Evolutionary conservation across 2,888 invertebrate species (phyloP).

Genomic region (Cerceris ruficornis): DNA sequence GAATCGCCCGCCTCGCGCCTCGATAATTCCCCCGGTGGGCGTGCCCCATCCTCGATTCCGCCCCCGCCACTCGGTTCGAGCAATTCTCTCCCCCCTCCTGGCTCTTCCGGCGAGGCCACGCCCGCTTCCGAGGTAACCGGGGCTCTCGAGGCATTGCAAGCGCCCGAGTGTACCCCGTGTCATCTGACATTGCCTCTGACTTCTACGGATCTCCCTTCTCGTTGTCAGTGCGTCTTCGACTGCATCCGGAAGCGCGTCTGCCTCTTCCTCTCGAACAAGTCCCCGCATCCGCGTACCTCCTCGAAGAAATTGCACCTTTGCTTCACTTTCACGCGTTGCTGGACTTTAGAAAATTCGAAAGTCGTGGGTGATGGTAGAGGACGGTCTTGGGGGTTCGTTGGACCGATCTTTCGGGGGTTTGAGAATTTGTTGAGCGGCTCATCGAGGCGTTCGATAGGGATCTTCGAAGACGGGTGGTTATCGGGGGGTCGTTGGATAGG

Average conservation of each 20-base stretch:
- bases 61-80: slow-evolving; percentile 36
- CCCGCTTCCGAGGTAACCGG: slow-evolving; percentile 27
- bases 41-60: slow-evolving; percentile 51
- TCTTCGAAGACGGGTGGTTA: background rate
- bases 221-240: slow-evolving; percentile 70
- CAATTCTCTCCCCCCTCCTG: background rate
- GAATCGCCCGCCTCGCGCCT: slow-evolving; percentile 60
- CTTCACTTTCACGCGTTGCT: no score
- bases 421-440: background rate
- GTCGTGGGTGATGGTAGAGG: no score
- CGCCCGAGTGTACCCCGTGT: background rate
- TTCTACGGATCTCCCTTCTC: slow-evolving; percentile 32
- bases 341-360: no score
- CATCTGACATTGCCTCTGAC: slow-evolving; percentile 5
- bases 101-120: slow-evolving; percentile 23
- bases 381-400: no score
- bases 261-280: background rate
- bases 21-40: slow-evolving; percentile 41
- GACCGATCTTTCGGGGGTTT: no score
- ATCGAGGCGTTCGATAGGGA: background rate
- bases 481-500: background rate
- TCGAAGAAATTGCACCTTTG: no score
- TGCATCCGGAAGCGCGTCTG: slow-evolving; percentile 63
- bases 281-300: no score
- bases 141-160: background rate